phyloP scores from a whole-genome alignment of 2,113 vertebrate genomes.

The Tenrec ecaudatus region DNA sequence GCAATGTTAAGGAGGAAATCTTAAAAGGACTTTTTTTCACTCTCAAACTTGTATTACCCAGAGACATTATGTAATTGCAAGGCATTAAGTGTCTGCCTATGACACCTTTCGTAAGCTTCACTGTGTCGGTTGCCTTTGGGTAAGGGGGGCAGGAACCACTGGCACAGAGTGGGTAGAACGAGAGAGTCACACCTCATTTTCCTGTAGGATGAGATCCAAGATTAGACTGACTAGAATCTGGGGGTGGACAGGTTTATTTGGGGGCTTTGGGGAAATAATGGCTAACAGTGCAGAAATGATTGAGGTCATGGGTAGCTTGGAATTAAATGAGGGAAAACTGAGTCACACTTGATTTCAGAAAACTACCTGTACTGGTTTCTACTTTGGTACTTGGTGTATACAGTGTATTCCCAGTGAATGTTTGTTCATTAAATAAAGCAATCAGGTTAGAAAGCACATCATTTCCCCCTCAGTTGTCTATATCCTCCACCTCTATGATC shows the following conservation, averaged over 20 bases:
- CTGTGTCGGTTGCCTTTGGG: background rate
- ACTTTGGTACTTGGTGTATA: background rate
- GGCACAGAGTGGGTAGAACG: slow-evolving; percentile 18
- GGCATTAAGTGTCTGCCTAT: background rate
- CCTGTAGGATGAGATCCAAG: slow-evolving; percentile 28
- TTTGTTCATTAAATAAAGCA: slow-evolving; percentile 11
- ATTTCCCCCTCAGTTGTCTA: background rate
- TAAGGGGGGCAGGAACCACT: background rate
- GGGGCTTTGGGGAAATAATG: slow-evolving; percentile 51
- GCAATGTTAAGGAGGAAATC: background rate
- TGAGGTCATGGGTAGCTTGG: slow-evolving; percentile 54
- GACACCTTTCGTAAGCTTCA: background rate
- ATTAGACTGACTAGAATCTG: slow-evolving; percentile 59
- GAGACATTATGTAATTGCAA: slow-evolving; percentile 23
- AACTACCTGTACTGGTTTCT: background rate
- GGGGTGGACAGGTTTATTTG: slow-evolving; percentile 66
- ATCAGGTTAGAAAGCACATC: background rate
- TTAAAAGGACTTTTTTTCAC: slow-evolving; percentile 9
- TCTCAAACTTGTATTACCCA: background rate
- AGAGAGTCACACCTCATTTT: background rate
- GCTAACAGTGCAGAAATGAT: slow-evolving; percentile 50
- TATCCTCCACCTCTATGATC: background rate
- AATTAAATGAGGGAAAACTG: slow-evolving; percentile 52
- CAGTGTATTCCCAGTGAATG: background rate
- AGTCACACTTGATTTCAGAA: slow-evolving; percentile 49